Evolutionary conservation across 1,140 invertebrate species (phyloP), one percentile per base, ranked within the genome.

Genomic region (Pseudomyrmex cubaensis): DNA sequence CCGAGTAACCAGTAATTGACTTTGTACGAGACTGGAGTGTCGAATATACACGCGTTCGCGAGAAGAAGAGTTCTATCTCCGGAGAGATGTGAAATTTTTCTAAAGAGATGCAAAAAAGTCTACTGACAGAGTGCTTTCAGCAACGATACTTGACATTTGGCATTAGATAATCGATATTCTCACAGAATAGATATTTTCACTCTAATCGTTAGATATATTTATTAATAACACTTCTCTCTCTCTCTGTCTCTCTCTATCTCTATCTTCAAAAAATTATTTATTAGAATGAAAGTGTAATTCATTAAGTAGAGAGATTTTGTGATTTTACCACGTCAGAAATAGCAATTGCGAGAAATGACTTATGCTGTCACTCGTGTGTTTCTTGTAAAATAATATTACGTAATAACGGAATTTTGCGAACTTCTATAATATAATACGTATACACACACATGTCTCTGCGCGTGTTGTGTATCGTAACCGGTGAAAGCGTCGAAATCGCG

Each of bases 1-100:
- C 85, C 87, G 82, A 87, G 86, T 88, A 88, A 88, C 86, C 86
- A 87, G 86, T 85, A 88, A 88, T 88, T 88, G 86, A 88, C 83
- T 88, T 77, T 1, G 86, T 87, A 88, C 87, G 87, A 88, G 86
- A 88, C 87, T 61, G 3, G 87, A 61, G 76, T 88, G 66, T 67
- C 83, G 86, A 85, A 85, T 82, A 57, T 66, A 75, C 52, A 56
- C 59, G 54, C 46, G n/a, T 59, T 59, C 62, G 48, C 57, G 57
- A 62, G 69, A 82, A 87, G 61, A 82, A 82, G 76, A 61, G 12
- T 52, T 22, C 48, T 77, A 35, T 35, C 35, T 35, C 3, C 35
- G 35, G 35, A 46, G 59, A 63, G 50, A 78, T 52, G 25, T 25
- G 50, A 70, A 54, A 83, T 70, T 56, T 62, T 20, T 35, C 35